phyloP scores from a whole-genome alignment of 1,140 invertebrate species.

The Sinonovacula constricta region DNA sequence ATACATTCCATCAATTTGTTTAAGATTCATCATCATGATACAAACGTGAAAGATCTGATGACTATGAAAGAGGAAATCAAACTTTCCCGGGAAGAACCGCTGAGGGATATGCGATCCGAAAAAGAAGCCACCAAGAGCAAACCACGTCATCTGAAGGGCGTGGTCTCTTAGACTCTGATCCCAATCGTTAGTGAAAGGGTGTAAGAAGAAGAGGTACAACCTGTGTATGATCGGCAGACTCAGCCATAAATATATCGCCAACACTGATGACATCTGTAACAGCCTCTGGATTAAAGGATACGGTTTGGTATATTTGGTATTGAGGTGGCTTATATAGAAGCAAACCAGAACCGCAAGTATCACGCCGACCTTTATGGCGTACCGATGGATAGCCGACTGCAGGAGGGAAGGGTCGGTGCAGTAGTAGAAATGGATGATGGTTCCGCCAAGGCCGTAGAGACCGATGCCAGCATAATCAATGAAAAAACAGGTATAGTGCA shows the following conservation, averaged over 20 bases:
- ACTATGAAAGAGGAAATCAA: constrained; percentile 76
- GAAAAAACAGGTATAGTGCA: constrained; percentile 77
- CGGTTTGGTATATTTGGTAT: constrained; percentile 69
- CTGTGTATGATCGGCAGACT: constrained; percentile 72
- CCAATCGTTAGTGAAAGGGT: constrained; percentile 60
- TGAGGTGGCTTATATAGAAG: constrained; percentile 70
- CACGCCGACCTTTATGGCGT: constrained; percentile 67
- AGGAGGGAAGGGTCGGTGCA: constrained; percentile 66
- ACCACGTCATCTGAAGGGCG: constrained; percentile 74
- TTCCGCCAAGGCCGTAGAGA: constrained; percentile 74
- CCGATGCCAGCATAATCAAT: constrained; percentile 77
- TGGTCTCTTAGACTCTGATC: constrained; percentile 69
- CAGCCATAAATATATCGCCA: constrained; percentile 72
- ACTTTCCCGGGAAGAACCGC: constrained; percentile 74
- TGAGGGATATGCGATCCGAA: constrained; percentile 76
- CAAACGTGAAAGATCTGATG: constrained; percentile 77
- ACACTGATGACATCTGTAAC: constrained; percentile 73
- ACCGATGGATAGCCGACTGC: constrained; percentile 55
- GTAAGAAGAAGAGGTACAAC: constrained; percentile 57
- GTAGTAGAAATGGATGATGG: constrained; percentile 74
- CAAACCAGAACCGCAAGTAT: constrained; percentile 66
- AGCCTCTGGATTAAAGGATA: constrained; percentile 74
- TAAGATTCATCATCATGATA: constrained; percentile 72
- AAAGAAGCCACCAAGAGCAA: constrained; percentile 72
- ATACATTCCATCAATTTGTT: constrained; percentile 73